Base-by-base conservation (phyloP, 2,113 vertebrate species). In the Sarotherodon lohbergeri region DNA sequence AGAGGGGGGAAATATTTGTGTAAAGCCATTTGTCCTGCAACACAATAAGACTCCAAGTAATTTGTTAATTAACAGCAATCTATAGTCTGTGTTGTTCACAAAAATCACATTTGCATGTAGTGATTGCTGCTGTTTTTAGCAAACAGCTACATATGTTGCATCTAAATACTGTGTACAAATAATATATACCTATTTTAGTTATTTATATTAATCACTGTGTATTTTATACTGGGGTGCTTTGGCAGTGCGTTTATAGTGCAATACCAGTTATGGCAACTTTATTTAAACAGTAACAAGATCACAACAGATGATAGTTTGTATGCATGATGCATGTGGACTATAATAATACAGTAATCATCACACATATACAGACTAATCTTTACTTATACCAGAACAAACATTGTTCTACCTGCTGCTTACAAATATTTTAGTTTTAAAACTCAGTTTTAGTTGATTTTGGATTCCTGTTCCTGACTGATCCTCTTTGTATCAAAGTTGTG, bases 211-310 rank as follows among this genome's bases (percentile, higher is more conserved):
- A 50, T 50, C 7, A 46, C 4, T 12, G 14, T 27, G 9, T 48
- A 11, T 50, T 50, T 13, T 19, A 78, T n/a, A 78, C 17, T 2
- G 1, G 0, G 27, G 27, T 78, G 46, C 16, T 78, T 50, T n/a
- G 6, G 6, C 9, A 48, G 16, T 76, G 24, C 43, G n/a, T 50
- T 50, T 50, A 29, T 76, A 48, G 43, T 50, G 71, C 13, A 48
- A 29, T 76, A 8, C 41, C 6, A 43, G 6, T 27, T 57, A 7
- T 13, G 11, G 6, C 12, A 14, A 57, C 22, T 76, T 76, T 8
- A 9, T 43, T 71, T 76, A 24, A 76, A 76, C 9, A 1, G 24
- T 19, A 19, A 48, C 24, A 48, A 76, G 16, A 7, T 76, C 24
- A 48, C 24, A 46, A 1, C 12, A 6, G 22, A 4, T 2, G 5